A percentile compares a stretch with the other conserved stretches of the same genome.
These are phyloP conservation scores for Thumatha senex DNA, from an alignment of 2,888 invertebrate species.

Conservation along the genomic window DNA sequence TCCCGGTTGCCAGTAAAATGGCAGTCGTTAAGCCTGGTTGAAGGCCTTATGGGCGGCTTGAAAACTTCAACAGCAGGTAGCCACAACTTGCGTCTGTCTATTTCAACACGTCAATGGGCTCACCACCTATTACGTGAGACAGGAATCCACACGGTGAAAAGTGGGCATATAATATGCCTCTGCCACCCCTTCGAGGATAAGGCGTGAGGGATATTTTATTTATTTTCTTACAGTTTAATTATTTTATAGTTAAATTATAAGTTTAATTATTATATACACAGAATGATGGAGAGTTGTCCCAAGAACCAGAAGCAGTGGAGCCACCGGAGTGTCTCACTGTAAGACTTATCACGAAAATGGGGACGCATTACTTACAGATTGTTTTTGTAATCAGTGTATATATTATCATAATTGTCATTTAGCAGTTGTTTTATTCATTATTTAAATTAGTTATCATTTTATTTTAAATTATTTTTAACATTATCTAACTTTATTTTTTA, in stretches of 20 bases:
- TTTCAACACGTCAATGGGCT: no score
- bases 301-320: slow-evolving; percentile 49
- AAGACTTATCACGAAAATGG: slow-evolving; percentile 45
- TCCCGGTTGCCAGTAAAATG: no score
- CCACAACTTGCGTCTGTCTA: no score
- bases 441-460: not conserved
- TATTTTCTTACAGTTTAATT: no score
- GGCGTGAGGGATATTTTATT: no score
- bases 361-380: slow-evolving; percentile 13
- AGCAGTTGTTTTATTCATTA: not conserved
- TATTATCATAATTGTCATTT: slow-evolving; percentile 1
- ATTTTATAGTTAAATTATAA: not conserved
- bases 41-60: no score
- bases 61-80: no score
- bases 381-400: not conserved
- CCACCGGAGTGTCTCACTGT: slow-evolving; percentile 48
- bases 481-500: not conserved
- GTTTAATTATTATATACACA: slow-evolving; percentile 41
- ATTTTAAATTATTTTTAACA: not conserved
- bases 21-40: no score
- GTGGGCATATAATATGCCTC: no score
- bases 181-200: no score
- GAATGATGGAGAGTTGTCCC: slow-evolving; percentile 64
- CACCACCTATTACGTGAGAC: no score
- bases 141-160: no score